Base-by-base conservation (phyloP, 2,113 vertebrate species). In the Scomber japonicus region DNA sequence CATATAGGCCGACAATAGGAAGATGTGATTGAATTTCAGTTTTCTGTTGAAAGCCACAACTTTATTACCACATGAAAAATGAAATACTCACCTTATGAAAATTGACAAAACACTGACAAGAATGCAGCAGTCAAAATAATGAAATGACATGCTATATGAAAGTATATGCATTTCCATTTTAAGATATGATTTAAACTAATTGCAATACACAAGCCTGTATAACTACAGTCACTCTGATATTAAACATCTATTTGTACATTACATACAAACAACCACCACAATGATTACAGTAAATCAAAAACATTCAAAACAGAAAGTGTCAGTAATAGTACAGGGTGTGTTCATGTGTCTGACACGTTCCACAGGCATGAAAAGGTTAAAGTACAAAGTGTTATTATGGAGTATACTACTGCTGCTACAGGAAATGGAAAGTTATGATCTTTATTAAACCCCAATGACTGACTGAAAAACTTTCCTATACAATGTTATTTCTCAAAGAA, bases 381-480 rank as follows among this genome's bases (percentile, higher is more conserved):
- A 90, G 89, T 92, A 76, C 75, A 83, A 75, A 71, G 60, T 75
- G 5, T 63, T 30, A 79, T 1, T 56, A 30, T 21, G 7, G 30
- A 46, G 45, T 30, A 45, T 12, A 7, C 66, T 49, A 2, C 12
- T 76, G 48, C 44, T 50, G 17, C 13, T 45, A 21, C 60, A 56
- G 46, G 59, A 72, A 80, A 65, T 15, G 13, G 5, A 68, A 66
- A 56, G 1, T 19, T 40, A 7, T 56, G 3, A 71, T 48, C 53
- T 46, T 55, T 49, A 48, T 48, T 40, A 7, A 30, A n/a, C 15
- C 21, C 59, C 27, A 74, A 51, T 27, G 12, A 63, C 27, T 46
- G 21, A 2, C 2, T 55, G 15, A 44, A 59, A 27, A 66, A n/a
- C 19, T 5, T 73, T 59, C 17, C 7, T 50, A 46, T 61, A 45